Conservation (phyloP, 2,797 vertebrate species). For the Odontamblyopus lacepedii region DNA sequence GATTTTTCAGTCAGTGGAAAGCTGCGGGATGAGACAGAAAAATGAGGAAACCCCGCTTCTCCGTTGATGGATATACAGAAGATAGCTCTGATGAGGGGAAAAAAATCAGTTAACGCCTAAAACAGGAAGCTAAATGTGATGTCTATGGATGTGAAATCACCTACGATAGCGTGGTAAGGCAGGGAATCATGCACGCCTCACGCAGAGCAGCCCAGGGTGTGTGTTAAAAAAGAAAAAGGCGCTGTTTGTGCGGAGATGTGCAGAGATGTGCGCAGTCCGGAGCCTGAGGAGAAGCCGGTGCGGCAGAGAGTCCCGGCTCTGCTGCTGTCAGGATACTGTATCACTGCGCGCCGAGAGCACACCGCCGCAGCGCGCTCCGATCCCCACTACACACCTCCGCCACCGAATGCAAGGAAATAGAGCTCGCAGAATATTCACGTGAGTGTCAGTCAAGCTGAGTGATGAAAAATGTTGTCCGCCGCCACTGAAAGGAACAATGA, state of each 20-base stretch:
- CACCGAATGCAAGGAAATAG: constrained; percentile 37
- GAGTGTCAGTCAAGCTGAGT: too few relatives aligned
- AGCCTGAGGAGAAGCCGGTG: constrained; percentile 47
- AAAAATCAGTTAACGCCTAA: constrained; percentile 13
- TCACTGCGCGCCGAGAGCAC: constrained; percentile 66
- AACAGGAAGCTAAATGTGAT: constrained; percentile 11
- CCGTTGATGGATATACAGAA: constrained; percentile 17
- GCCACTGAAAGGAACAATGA: too few relatives aligned
- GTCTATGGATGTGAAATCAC: constrained; percentile 14
- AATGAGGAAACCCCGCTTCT: constrained; percentile 19
- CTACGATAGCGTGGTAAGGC: neutral
- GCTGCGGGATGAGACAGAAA: constrained; percentile 1
- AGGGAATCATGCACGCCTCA: neutral
- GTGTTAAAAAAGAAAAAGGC: constrained; percentile 7
- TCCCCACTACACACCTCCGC: constrained; percentile 48
- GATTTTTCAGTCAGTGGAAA: constrained; percentile 40
- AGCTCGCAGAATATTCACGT: too few relatives aligned
- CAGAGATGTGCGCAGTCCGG: constrained; percentile 13
- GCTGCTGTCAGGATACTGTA: constrained; percentile 45
- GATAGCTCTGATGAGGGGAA: neutral
- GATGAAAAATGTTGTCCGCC: too few relatives aligned
- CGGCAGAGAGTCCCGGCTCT: constrained; percentile 48
- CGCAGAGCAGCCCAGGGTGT: constrained; percentile 22
- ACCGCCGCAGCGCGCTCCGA: constrained; percentile 37
- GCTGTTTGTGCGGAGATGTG: constrained; percentile 20